A percentile compares a stretch with the other conserved stretches of the same genome.
These are phyloP conservation scores for Garrulus glandarius DNA, from an alignment of 2,797 vertebrate species.

Conservation along the genomic window DNA sequence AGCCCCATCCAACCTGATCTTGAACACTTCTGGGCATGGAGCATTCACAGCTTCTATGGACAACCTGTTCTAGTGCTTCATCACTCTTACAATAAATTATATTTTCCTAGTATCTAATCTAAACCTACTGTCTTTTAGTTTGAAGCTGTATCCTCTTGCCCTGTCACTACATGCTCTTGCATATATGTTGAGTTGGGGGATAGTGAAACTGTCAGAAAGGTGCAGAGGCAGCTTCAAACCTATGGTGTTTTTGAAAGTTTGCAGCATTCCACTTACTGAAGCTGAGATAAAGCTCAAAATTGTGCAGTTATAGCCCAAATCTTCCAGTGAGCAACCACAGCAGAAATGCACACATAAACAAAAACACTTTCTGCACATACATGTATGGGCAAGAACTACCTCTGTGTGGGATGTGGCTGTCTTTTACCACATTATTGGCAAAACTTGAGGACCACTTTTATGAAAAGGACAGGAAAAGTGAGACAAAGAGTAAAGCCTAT, in stretches of 20 bases:
- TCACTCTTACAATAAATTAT: not conserved
- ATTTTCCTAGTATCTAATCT: not conserved
- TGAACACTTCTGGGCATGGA: not conserved
- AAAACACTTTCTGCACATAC: not conserved
- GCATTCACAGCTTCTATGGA: not conserved
- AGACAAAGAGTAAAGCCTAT: not conserved
- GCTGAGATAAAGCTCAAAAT: not conserved
- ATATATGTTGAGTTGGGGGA: not conserved
- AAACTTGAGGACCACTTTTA: not conserved
- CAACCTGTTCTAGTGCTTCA: not conserved
- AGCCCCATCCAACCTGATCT: not conserved
- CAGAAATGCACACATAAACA: not conserved
- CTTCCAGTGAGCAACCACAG: not conserved
- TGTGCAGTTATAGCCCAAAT: not conserved
- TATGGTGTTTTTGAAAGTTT: not conserved
- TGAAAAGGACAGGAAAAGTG: not conserved
- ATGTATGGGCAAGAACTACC: not conserved
- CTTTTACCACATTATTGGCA: not conserved
- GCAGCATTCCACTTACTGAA: not conserved
- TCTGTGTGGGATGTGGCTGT: not conserved
- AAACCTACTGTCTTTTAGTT: not conserved
- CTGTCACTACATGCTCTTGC: not conserved
- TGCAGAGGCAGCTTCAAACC: not conserved
- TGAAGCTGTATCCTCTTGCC: not conserved
- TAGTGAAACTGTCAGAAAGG: not conserved